Conservation (phyloP, 2,797 vertebrate genomes). For the Sarcoramphus papa region DNA sequence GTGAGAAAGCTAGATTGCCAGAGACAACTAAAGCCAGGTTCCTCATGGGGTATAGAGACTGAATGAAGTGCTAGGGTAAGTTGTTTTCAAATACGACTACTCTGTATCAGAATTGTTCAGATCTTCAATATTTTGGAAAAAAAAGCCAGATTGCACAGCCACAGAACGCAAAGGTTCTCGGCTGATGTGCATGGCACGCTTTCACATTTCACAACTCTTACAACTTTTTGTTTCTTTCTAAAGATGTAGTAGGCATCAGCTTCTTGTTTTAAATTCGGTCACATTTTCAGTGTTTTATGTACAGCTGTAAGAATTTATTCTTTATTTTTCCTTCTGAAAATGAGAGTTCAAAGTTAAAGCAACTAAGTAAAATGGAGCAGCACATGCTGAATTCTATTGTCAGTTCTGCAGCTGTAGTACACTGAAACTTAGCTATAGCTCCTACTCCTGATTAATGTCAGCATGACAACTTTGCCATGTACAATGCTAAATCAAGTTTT, state of each 20-base stretch:
- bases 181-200: accelerated
- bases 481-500: neutral
- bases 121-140: neutral
- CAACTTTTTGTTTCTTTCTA: neutral
- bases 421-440: neutral
- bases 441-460: neutral
- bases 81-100: neutral
- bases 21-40: neutral
- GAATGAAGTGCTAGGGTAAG: neutral
- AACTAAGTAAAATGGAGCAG: neutral
- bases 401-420: neutral
- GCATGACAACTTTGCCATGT: neutral
- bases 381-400: neutral
- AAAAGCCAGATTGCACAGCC: neutral
- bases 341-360: neutral
- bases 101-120: neutral
- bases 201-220: neutral
- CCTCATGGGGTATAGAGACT: neutral
- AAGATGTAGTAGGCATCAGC: neutral
- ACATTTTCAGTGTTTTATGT: neutral
- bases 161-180: neutral
- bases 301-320: neutral
- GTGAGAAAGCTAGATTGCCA: neutral
- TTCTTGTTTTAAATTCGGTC: neutral
- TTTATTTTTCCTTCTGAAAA: neutral